Base-by-base conservation (phyloP, 2,888 invertebrate genomes). In the Phyllotreta striolata region DNA sequence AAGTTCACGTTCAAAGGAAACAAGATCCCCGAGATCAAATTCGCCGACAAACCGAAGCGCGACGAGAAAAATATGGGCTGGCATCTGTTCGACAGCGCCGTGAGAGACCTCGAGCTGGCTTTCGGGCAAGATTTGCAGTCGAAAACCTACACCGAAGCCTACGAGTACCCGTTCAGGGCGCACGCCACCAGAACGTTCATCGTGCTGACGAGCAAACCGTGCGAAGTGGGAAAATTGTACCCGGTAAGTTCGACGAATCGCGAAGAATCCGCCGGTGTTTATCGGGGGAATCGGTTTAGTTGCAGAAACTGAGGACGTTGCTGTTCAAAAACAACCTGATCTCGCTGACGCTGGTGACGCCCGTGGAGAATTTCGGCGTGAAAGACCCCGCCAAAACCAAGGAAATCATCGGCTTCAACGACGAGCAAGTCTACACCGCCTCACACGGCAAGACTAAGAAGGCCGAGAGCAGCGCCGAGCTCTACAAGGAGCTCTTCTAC, bases 121-220 rank as follows among this genome's bases (percentile, higher is more conserved):
- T 56, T 77, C 0, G 81, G 80, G 47, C 49, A 63, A 13, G 67
- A 73, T 41, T 59, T 76, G 44, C 68, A 73, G 55, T 72, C 77
- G n/a, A 81, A 81, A n/a, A 89, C 90, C 0, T 89, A 91, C 80
- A 75, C 83, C 8, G 84, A 87, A 40, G 85, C 90, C 0, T 75
- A 88, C 9, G 79, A 86, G 0, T 89, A 91, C 80, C 92, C 92
- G 0, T 91, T 91, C 83, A 86, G 95, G 66, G 84, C 91, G 0
- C 89, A 88, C 1, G 91, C 94, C 0, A 85, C 89, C 46, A 94
- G 92, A 77, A 87, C 88, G 56, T 85, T 91, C 67, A 83, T 95
- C 73, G 86, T 86, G 44, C 84, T 92, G 0, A 84, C 88, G 34
- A 87, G 88, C 9, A 84, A 85, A 24, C 80, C 85, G 0, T 89